Evolutionary conservation across 35 echinoderm and acorn worm genomes (phyloP).

Genomic region (Ptychodera flava): DNA sequence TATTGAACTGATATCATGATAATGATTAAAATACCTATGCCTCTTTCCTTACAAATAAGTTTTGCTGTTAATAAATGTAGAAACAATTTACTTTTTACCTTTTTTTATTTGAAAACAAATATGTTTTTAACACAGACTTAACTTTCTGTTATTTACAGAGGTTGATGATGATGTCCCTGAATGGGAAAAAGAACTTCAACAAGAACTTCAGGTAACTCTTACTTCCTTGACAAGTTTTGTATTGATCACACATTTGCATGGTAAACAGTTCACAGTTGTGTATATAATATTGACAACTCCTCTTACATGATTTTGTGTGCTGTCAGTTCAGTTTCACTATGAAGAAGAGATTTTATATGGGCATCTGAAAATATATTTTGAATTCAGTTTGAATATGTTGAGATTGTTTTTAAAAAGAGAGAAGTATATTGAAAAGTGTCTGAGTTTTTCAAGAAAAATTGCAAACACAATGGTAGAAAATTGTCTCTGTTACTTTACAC

Average conservation of each 20-base stretch:
- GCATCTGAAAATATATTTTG: too few relatives aligned
- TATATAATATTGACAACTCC: not conserved
- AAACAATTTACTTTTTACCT: not conserved
- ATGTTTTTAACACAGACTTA: too few relatives aligned
- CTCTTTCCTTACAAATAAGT: not conserved
- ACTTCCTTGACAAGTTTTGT: not conserved
- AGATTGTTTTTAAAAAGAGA: too few relatives aligned
- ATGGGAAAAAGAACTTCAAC: conserved; percentile 97
- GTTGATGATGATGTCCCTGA: conserved; percentile 65
- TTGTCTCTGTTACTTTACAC: too few relatives aligned
- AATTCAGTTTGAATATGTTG: too few relatives aligned
- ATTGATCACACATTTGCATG: not conserved
- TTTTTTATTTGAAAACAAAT: conserved; percentile 21
- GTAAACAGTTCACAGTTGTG: not conserved
- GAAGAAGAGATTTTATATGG: not conserved
- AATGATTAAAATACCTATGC: too few relatives aligned
- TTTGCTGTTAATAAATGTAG: not conserved
- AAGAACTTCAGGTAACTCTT: conserved; percentile 79
- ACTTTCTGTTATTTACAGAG: too few relatives aligned
- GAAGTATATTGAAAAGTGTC: too few relatives aligned
- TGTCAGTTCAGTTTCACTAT: not conserved
- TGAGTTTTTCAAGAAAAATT: too few relatives aligned
- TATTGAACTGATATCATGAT: too few relatives aligned
- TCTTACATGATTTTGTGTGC: too few relatives aligned
- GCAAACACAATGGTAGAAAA: too few relatives aligned